phyloP scores from a whole-genome alignment of 1,140 invertebrate genomes.

The Trialeurodes vaporariorum region DNA sequence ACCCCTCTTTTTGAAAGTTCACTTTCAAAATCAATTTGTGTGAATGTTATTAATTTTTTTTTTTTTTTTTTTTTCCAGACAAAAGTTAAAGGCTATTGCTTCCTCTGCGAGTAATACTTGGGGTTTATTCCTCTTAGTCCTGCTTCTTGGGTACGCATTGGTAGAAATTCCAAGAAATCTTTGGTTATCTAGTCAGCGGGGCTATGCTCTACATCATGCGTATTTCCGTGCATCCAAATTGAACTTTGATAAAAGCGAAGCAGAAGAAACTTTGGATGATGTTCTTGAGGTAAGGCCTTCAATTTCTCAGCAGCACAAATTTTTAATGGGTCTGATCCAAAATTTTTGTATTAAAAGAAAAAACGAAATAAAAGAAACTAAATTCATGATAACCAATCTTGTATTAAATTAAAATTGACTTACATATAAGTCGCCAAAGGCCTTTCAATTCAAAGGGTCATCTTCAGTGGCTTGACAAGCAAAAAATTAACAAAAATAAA shows the following conservation, averaged over 20 bases:
- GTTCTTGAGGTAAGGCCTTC: slow-evolving; percentile 83
- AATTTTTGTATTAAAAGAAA: too few species aligned
- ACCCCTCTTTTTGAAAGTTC: too few species aligned
- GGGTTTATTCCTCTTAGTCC: slow-evolving; percentile 90
- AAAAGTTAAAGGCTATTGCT: slow-evolving; percentile 90
- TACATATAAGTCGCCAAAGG: too few species aligned
- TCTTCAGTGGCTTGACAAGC: too few species aligned
- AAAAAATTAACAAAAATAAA: too few species aligned
- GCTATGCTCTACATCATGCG: slow-evolving; percentile 69
- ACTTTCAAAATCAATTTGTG: too few species aligned
- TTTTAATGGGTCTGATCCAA: too few species aligned
- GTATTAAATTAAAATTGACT: too few species aligned
- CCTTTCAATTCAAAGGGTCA: too few species aligned
- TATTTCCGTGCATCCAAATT: slow-evolving; percentile 98
- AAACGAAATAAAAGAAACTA: too few species aligned
- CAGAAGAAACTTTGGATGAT: slow-evolving; percentile 92
- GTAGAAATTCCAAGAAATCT: slow-evolving; percentile 87
- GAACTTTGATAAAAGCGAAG: slow-evolving; percentile 90
- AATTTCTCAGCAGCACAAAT: too few species aligned
- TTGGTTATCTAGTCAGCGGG: slow-evolving; percentile 72
- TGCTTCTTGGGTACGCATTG: slow-evolving; percentile 91
- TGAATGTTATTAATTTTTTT: slow-evolving; percentile 15
- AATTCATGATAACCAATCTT: too few species aligned
- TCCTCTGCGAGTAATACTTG: slow-evolving; percentile 99
- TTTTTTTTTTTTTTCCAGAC: slow-evolving; percentile 38